Conservation (phyloP, 2,797 vertebrate species). For the Telmatherina bonti region DNA sequence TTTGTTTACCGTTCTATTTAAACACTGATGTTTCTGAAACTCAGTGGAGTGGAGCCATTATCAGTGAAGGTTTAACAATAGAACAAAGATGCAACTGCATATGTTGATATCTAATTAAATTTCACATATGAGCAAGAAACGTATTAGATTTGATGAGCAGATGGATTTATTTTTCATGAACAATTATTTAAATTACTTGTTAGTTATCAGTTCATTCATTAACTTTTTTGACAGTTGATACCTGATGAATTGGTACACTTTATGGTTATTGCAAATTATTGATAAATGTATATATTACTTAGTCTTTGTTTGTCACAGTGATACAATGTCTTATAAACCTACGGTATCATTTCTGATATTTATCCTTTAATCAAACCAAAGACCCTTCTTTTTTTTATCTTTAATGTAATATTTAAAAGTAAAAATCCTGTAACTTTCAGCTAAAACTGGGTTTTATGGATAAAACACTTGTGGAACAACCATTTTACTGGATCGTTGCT, state of each 20-base stretch:
- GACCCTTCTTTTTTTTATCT: neutral
- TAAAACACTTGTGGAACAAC: neutral
- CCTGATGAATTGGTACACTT: neutral
- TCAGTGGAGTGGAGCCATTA: neutral
- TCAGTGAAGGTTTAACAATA: neutral
- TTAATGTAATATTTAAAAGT: neutral
- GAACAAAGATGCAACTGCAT: neutral
- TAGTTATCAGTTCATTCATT: neutral
- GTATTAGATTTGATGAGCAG: neutral
- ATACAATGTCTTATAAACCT: neutral
- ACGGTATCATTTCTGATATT: neutral
- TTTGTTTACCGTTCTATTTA: constrained; percentile 4
- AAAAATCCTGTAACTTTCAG: neutral
- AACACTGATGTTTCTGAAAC: constrained; percentile 12
- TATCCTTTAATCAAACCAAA: neutral
- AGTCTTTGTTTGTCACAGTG: neutral
- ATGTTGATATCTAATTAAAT: neutral
- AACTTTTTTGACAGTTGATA: neutral
- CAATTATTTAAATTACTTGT: neutral
- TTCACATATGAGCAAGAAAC: neutral
- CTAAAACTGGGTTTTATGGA: neutral
- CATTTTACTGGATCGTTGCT: neutral
- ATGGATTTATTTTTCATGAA: neutral
- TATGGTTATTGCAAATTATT: neutral
- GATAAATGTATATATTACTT: neutral